Conservation (phyloP, 2,888 invertebrate species). For the Polydesmus complanatus region DNA sequence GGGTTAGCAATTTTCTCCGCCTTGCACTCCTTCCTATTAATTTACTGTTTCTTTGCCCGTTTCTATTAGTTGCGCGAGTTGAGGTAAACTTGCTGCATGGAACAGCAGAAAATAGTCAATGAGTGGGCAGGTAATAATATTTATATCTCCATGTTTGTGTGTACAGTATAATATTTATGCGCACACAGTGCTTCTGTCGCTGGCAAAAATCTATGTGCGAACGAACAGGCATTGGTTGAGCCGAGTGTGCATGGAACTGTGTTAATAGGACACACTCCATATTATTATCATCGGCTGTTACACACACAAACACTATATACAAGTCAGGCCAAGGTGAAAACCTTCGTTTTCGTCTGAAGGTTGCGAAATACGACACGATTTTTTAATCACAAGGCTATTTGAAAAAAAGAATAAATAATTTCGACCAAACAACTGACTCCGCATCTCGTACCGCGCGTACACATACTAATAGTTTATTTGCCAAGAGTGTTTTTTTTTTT, state of each 20-base stretch:
- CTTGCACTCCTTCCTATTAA: neutral
- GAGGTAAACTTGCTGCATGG: too few species aligned
- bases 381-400: neutral
- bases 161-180: neutral
- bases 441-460: too few species aligned
- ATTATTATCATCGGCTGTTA: conserved; percentile 4
- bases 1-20: neutral
- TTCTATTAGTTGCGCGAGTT: too few species aligned
- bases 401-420: neutral
- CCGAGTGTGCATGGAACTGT: conserved; percentile 2
- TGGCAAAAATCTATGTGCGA: neutral
- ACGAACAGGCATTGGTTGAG: conserved; percentile 4
- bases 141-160: too few species aligned
- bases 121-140: neutral
- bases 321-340: neutral
- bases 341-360: neutral
- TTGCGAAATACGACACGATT: neutral
- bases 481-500: too few species aligned
- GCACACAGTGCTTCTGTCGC: neutral
- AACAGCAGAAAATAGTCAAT: neutral
- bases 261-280: conserved; percentile 13
- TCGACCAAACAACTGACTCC: neutral
- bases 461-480: too few species aligned
- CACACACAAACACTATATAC: neutral
- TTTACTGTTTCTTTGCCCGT: too few species aligned